Evolutionary conservation across 2,113 vertebrate species (phyloP), one percentile per base, ranked within the genome.

Genomic region (Eulacestoma nigropectus): DNA sequence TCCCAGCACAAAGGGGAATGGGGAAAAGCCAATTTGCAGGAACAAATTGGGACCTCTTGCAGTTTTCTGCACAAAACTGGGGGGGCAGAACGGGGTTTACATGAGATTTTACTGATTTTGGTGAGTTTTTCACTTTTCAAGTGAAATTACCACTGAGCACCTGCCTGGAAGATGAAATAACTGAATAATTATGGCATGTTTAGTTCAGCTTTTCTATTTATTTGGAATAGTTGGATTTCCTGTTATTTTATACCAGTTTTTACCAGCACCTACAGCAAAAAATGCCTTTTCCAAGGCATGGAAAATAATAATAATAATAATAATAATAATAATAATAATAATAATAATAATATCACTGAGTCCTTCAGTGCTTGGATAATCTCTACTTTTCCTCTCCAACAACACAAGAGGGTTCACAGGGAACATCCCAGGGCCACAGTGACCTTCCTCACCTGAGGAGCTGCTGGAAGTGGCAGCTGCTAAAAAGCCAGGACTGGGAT

Each of bases 141-240:
- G 10, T 41, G 26, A 1, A 69, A 75, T 4, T 10, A 6, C 32
- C 52, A 4, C 19, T 11, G 73, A 42, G 15, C 62, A 11, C 8
- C 39, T 27, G 33, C 9, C 18, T 6, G 29, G 37, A 23, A 59
- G 63, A 17, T 3, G 3, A 47, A 79, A 26, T 15, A 39, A 4
- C 1, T 4, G 33, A 68, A 5, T 16, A 4, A 25, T 20, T 27
- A 6, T 7, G 37, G 16, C 1, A 4, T 2, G 6, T n/a, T 73
- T 17, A 11, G 13, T 18, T 55, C 47, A 47, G 30, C 13, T 91
- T 64, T 41, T 25, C 12, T 4, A 4, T 63, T 73, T 16, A 3
- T 41, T 46, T 19, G 30, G 30, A 30, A 14, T 22, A 47, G 32
- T 2, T 72, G 27, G 18, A 32, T 22, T 37, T 9, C 8, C 8